These are phyloP conservation scores for Pachliopta kotzebuea DNA, from an alignment of 2,888 invertebrate genomes.

Conservation along the genomic window DNA sequence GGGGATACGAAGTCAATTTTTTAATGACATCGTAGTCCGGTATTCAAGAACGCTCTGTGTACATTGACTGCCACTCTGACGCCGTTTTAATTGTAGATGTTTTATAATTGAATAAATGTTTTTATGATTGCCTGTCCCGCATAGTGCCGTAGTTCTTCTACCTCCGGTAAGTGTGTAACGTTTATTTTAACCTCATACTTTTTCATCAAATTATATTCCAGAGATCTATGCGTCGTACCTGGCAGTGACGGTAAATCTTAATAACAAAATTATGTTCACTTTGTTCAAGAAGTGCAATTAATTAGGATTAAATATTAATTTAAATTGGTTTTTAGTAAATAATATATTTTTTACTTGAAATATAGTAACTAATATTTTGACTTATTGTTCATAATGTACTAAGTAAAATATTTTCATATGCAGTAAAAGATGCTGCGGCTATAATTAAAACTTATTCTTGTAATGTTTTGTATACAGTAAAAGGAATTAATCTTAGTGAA, in stretches of 20 bases:
- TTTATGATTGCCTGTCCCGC: neutral
- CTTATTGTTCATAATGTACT: neutral
- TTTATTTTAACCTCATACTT: neutral
- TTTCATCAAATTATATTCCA: neutral
- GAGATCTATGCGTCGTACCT: too few species aligned
- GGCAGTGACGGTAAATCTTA: too few species aligned
- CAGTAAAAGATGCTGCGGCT: neutral
- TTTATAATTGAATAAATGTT: neutral
- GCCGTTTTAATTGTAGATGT: slow-evolving; percentile 3
- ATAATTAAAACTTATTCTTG: slow-evolving; percentile 1
- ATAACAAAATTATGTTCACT: too few species aligned
- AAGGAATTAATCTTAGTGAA: slow-evolving; percentile 6
- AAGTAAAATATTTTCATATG: neutral
- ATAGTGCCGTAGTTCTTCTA: neutral
- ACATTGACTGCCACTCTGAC: slow-evolving; percentile 5
- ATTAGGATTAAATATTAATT: too few species aligned
- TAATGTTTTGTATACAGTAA: neutral
- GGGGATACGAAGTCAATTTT: neutral
- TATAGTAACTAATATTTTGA: too few species aligned
- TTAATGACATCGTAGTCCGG: neutral
- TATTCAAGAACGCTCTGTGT: slow-evolving; percentile 13
- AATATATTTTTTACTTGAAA: too few species aligned
- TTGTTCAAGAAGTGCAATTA: too few species aligned
- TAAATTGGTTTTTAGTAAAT: too few species aligned
- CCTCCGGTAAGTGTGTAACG: neutral